Evolutionary conservation across 2,797 vertebrate genomes (phyloP).

Genomic region (Acanthurus lineatus): DNA sequence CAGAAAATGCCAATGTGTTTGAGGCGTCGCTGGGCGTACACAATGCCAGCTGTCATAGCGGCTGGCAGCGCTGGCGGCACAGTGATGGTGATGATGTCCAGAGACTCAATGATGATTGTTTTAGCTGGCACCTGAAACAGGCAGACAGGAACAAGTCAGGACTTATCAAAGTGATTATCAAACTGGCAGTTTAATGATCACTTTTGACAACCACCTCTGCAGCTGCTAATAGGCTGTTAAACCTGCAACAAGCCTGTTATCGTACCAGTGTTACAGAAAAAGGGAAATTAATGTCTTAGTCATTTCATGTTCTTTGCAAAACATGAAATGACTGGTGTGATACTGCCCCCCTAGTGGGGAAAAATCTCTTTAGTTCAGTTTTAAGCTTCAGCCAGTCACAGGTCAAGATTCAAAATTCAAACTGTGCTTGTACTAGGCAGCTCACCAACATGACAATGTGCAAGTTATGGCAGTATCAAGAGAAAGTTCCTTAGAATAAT

Average conservation of each 20-base stretch:
- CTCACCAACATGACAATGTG: not conserved
- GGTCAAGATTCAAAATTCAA: not conserved
- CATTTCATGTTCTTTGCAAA: constrained; percentile 1
- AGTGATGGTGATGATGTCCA: constrained; percentile 99
- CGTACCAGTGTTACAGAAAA: not conserved
- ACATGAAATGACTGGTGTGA: not conserved
- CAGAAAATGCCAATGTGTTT: constrained; percentile 95
- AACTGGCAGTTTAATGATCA: not conserved
- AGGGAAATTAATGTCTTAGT: not conserved
- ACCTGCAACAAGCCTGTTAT: constrained; percentile 9
- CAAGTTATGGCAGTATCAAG: too few relatives aligned
- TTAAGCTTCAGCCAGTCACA: not conserved
- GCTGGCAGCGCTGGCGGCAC: constrained; percentile 97
- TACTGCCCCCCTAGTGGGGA: not conserved
- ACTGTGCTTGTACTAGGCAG: not conserved
- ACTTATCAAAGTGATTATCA: not conserved
- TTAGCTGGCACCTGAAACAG: constrained; percentile 85
- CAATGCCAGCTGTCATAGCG: constrained; percentile 97
- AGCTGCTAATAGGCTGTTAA: not conserved
- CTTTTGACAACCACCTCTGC: not conserved
- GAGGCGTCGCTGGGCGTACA: constrained; percentile 95
- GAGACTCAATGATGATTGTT: constrained; percentile 93
- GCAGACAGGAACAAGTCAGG: not conserved
- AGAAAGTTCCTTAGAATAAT: too few relatives aligned
- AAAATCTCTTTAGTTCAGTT: not conserved